A percentile compares a stretch with the other conserved stretches of the same genome.
Evolutionary conservation across 2,113 vertebrate genomes (phyloP).

Genomic region (Leucosticte australis): DNA sequence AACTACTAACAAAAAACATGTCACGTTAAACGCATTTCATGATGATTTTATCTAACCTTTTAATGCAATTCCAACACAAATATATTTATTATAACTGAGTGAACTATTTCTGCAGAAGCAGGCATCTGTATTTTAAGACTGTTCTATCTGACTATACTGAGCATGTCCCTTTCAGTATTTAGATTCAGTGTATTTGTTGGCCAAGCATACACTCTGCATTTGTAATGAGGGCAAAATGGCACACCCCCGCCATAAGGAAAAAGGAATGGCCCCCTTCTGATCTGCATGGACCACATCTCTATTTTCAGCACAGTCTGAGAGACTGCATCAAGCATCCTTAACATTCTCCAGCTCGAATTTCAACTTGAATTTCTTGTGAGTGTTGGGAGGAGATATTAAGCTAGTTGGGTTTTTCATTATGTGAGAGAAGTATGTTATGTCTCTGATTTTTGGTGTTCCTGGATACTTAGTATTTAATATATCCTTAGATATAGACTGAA

Average conservation of each 20-base stretch:
- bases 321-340: background rate
- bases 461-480: background rate
- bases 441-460: background rate
- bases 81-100: background rate
- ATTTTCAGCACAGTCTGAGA: background rate
- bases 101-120: background rate
- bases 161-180: background rate
- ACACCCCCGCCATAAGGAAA: background rate
- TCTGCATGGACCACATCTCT: background rate
- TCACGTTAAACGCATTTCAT: background rate
- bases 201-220: fast-evolving
- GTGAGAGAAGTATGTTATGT: background rate
- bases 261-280: background rate
- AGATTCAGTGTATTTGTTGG: background rate
- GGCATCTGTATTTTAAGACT: background rate
- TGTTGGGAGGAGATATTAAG: background rate
- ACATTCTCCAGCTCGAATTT: background rate
- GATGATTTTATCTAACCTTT: background rate
- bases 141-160: background rate
- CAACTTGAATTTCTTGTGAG: background rate
- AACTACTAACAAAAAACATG: background rate
- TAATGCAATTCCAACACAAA: background rate
- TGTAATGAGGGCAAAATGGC: background rate
- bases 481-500: background rate
- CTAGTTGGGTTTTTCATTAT: background rate